A percentile compares a stretch with the other conserved stretches of the same genome.
Conservation (phyloP, 1,140 invertebrate genomes). For the Hycleus phaleratus region DNA sequence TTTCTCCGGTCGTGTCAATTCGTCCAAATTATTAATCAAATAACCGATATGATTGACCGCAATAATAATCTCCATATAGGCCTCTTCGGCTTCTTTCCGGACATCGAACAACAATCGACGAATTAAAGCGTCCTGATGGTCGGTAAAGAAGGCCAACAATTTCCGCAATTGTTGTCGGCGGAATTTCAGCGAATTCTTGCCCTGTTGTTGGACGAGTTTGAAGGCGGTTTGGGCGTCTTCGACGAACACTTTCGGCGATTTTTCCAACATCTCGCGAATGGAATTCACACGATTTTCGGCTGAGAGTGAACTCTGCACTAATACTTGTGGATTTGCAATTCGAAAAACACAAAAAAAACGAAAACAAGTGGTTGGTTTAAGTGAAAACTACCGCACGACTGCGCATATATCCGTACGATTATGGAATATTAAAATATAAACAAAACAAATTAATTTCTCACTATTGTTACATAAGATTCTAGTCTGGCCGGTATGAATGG, state of each 20-base stretch:
- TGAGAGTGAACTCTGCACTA: too few species aligned
- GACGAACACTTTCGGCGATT: not conserved
- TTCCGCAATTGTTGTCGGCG: not conserved
- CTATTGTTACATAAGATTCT: too few species aligned
- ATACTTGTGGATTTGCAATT: too few species aligned
- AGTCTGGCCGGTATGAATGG: too few species aligned
- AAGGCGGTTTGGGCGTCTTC: not conserved
- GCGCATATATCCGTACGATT: too few species aligned
- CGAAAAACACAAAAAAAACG: too few species aligned
- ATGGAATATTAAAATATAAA: too few species aligned
- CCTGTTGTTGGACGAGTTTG: not conserved
- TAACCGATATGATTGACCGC: conserved; percentile 58
- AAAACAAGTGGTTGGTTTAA: too few species aligned
- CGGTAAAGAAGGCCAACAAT: conserved; percentile 40
- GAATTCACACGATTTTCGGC: not conserved
- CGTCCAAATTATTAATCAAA: conserved; percentile 52
- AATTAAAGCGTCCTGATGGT: conserved; percentile 64
- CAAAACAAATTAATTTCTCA: too few species aligned
- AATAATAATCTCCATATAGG: conserved; percentile 57
- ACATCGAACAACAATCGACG: conserved; percentile 71
- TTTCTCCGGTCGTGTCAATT: conserved; percentile 57
- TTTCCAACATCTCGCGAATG: not conserved
- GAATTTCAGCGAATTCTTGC: not conserved
- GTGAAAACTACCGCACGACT: too few species aligned
- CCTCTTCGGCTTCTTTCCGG: conserved; percentile 63